Conservation (phyloP, 2,113 vertebrate genomes). For the Mormoops blainvillei region DNA sequence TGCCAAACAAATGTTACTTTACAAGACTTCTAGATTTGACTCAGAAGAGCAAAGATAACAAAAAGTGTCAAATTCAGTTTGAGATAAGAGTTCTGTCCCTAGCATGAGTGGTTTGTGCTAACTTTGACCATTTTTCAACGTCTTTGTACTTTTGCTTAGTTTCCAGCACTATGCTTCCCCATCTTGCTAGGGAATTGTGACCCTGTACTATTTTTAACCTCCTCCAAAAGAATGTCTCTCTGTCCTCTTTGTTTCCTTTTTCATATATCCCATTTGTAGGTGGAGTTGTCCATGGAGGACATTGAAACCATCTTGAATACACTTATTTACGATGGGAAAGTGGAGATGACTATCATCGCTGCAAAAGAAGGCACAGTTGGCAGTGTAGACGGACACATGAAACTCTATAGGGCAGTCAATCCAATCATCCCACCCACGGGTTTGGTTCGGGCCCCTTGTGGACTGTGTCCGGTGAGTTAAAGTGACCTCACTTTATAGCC, state of each 20-base stretch:
- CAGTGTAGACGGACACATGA: conserved; percentile 96
- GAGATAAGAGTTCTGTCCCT: background rate
- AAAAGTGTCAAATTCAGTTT: background rate
- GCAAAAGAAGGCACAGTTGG: conserved; percentile 97
- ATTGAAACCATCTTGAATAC: conserved; percentile 99
- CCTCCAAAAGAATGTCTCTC: background rate
- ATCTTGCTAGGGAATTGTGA: background rate
- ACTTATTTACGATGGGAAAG: conserved; percentile 97
- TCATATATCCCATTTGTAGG: conserved; percentile 78
- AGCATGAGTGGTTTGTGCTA: background rate
- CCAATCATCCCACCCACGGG: conserved; percentile 91
- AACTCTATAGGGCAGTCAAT: conserved; percentile 92
- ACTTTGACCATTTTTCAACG: background rate
- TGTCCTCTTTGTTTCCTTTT: background rate
- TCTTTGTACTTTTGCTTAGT: background rate
- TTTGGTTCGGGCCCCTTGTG: conserved; percentile 92
- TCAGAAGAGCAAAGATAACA: background rate
- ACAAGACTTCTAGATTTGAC: background rate
- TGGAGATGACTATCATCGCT: conserved; percentile 96
- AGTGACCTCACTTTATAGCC: background rate
- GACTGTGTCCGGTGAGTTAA: conserved; percentile 92
- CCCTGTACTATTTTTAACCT: background rate
- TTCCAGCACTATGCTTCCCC: background rate
- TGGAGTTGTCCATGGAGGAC: conserved; percentile 98
- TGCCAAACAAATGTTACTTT: background rate